These are phyloP conservation scores for Cataglyphis albicans DNA, from an alignment of 2,888 invertebrate genomes.

Conservation along the genomic window DNA sequence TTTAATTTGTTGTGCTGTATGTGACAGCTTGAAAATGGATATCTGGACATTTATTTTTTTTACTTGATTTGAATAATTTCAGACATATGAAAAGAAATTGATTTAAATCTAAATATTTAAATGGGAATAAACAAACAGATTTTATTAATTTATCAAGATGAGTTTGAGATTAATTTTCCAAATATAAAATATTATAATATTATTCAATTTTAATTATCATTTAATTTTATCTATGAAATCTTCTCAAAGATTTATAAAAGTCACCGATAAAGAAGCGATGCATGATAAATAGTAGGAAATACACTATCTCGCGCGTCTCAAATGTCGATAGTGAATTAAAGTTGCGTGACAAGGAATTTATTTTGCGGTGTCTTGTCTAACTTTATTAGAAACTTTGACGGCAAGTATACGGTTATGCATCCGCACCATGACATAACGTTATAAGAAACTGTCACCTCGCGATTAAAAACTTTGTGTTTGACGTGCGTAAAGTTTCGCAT, in stretches of 20 bases:
- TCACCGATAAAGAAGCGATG: not conserved
- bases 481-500: conserved; percentile 32
- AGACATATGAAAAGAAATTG: not conserved
- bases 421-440: conserved; percentile 20
- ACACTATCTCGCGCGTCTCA: not conserved
- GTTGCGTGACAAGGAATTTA: conserved; percentile 54
- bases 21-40: not conserved
- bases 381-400: conserved; percentile 43
- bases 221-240: not conserved
- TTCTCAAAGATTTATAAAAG: not conserved
- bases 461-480: conserved; percentile 52
- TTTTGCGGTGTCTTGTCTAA: conserved; percentile 46
- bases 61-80: not conserved
- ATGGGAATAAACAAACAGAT: not conserved
- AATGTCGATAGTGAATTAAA: conserved; percentile 54
- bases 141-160: not conserved
- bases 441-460: conserved; percentile 48
- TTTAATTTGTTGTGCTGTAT: too few species aligned
- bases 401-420: conserved; percentile 20
- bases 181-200: not conserved
- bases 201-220: conserved; percentile 1
- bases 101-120: not conserved
- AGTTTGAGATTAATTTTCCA: not conserved
- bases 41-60: not conserved
- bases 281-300: not conserved